phyloP scores from a whole-genome alignment of 1,140 invertebrate genomes.

The Solen grandis region DNA sequence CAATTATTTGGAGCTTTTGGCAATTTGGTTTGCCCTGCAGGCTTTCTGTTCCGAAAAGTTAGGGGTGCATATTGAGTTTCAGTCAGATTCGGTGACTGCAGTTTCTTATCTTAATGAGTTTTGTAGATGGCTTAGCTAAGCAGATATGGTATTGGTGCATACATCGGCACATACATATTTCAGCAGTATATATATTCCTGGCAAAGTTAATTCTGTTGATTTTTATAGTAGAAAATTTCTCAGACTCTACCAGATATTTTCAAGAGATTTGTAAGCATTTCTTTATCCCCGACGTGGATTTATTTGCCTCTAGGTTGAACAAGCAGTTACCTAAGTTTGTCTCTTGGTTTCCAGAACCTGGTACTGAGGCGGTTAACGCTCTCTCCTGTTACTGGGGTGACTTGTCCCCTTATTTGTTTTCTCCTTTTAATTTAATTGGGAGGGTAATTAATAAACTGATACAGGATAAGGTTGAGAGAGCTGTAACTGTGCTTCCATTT shows the following conservation, averaged over 20 bases:
- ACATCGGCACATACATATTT: too few relatives aligned
- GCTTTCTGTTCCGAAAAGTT: slow-evolving; percentile 1
- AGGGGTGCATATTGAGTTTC: slow-evolving; percentile 4
- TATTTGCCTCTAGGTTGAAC: too few relatives aligned
- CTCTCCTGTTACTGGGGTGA: slow-evolving; percentile 11
- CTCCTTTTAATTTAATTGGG: background rate
- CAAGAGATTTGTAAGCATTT: slow-evolving; percentile 10
- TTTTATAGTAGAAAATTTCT: slow-evolving; percentile 26
- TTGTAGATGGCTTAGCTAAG: slow-evolving; percentile 27
- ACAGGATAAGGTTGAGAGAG: too few relatives aligned
- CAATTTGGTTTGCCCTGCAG: background rate
- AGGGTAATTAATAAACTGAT: slow-evolving; percentile 22
- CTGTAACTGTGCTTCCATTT: too few relatives aligned
- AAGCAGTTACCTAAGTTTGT: too few relatives aligned
- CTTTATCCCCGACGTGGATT: slow-evolving; percentile 31
- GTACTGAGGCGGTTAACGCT: background rate
- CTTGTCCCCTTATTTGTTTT: slow-evolving; percentile 28
- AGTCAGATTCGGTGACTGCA: too few relatives aligned
- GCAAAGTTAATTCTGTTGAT: slow-evolving; percentile 22
- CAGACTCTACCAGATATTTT: background rate
- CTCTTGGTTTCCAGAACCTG: too few relatives aligned
- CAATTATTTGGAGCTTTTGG: slow-evolving; percentile 27
- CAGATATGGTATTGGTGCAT: slow-evolving; percentile 39
- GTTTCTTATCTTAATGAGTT: slow-evolving; percentile 2
- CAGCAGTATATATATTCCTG: too few relatives aligned